Evolutionary conservation across 2,797 vertebrate genomes (phyloP).

Genomic region (Gorsachius magnificus): DNA sequence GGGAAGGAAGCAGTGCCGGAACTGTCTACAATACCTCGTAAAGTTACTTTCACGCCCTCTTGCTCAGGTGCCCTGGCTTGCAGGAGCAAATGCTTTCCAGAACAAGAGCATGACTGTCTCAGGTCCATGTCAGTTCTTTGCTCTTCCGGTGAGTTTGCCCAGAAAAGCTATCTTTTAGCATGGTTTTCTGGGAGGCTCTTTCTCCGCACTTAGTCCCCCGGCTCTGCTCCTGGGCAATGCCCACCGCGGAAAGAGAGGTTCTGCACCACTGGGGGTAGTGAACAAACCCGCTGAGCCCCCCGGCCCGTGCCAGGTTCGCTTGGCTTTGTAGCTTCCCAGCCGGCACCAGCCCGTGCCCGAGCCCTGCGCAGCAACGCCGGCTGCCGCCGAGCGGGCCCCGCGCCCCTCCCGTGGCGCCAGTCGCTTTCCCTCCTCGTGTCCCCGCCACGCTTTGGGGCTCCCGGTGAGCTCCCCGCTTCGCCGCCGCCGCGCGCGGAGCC

Average conservation of each 20-base stretch:
- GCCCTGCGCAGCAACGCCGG: neutral
- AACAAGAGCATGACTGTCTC: neutral
- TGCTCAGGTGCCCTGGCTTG: neutral
- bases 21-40: too few species aligned
- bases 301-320: neutral
- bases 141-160: neutral
- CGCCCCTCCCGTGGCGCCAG: neutral
- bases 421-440: too few species aligned
- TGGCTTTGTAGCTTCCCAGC: neutral
- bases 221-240: neutral
- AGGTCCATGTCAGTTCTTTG: neutral
- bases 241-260: fast-evolving
- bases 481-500: too few species aligned
- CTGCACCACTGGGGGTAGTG: neutral
- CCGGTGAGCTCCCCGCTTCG: too few species aligned
- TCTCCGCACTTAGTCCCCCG: too few species aligned
- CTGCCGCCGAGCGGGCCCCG: too few species aligned
- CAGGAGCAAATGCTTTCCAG: neutral
- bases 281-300: fast-evolving
- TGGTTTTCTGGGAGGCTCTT: neutral
- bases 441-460: neutral
- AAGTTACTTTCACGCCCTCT: too few species aligned
- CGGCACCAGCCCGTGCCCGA: neutral
- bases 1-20: neutral
- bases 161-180: neutral